phyloP scores from a whole-genome alignment of 2,113 vertebrate genomes.

The Spermophilus dauricus region DNA sequence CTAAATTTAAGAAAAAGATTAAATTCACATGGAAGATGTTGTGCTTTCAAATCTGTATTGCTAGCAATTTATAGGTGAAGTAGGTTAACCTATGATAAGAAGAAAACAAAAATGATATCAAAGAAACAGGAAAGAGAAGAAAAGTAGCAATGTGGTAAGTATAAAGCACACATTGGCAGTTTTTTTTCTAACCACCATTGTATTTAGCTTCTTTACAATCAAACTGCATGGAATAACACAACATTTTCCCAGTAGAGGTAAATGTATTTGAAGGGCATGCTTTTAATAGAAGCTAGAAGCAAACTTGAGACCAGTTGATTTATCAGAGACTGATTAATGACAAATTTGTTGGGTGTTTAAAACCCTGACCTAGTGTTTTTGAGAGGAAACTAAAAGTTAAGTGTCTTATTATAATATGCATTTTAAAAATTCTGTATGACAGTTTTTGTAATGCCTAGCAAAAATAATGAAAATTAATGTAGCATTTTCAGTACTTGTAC shows the following conservation, averaged over 20 bases:
- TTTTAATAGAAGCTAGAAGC: neutral
- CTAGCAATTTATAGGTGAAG: neutral
- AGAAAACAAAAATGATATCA: neutral
- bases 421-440: neutral
- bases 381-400: neutral
- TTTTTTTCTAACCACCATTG: neutral
- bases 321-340: neutral
- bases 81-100: neutral
- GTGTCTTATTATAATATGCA: neutral
- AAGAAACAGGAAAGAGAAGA: neutral
- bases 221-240: neutral
- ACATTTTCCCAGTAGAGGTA: neutral
- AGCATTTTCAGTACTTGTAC: constrained; percentile 19
- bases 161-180: neutral
- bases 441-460: neutral
- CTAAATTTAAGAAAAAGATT: constrained; percentile 25
- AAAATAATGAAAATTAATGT: constrained; percentile 53
- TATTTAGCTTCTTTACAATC: neutral
- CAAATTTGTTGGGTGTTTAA: neutral
- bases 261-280: constrained; percentile 23
- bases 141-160: neutral
- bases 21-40: neutral
- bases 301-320: constrained; percentile 28
- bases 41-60: neutral
- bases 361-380: neutral